Conservation (phyloP, 2,797 vertebrate species). For the Manis pentadactyla region DNA sequence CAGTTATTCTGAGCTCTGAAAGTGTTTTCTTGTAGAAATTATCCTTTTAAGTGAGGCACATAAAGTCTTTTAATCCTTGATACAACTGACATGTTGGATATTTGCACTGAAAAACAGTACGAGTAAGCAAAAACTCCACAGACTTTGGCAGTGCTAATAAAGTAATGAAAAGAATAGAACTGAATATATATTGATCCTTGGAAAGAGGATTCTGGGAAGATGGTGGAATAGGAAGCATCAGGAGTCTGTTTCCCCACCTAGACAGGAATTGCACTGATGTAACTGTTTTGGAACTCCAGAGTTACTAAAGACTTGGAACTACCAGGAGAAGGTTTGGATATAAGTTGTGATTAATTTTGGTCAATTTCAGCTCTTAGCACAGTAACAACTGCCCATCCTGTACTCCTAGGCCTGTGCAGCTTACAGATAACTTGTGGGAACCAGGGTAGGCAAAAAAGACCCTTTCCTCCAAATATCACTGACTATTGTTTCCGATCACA, state of each 20-base stretch:
- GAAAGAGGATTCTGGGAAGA: not conserved
- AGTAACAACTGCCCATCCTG: not conserved
- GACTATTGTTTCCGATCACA: not conserved
- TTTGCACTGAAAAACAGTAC: not conserved
- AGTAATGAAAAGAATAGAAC: constrained; percentile 22
- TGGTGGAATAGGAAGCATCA: not conserved
- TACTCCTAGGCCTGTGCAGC: not conserved
- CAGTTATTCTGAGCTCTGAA: constrained; percentile 1
- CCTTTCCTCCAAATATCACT: not conserved
- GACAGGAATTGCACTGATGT: not conserved
- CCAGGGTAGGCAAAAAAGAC: not conserved
- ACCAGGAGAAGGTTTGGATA: not conserved
- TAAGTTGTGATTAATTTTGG: not conserved
- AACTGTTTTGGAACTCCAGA: not conserved
- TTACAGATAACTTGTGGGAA: not conserved
- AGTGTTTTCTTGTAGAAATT: not conserved
- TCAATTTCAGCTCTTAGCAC: not conserved
- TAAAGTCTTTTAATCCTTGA: not conserved
- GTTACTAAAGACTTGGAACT: not conserved
- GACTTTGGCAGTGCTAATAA: not conserved
- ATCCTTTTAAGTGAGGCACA: constrained; percentile 29
- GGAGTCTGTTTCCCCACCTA: not conserved
- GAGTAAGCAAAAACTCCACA: not conserved
- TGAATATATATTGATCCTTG: not conserved
- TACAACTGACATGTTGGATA: not conserved